A percentile compares a stretch with the other conserved stretches of the same genome.
Conservation (phyloP, 2,113 vertebrate species). For the Chrysochloris asiatica region DNA sequence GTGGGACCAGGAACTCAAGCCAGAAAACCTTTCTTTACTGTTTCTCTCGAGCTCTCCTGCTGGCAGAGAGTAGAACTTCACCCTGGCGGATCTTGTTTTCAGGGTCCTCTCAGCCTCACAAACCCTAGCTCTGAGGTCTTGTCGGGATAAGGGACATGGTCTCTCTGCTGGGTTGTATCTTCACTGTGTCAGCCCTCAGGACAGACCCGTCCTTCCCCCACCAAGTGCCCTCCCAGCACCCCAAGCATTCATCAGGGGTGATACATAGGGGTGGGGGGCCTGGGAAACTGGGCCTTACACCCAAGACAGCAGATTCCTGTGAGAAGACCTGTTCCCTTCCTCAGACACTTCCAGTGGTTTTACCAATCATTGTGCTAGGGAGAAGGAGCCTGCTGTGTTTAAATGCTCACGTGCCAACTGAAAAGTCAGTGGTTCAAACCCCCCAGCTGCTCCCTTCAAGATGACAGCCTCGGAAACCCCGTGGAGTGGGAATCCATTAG, state of each 20-base stretch:
- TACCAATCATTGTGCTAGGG: neutral
- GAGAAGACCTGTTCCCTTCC: neutral
- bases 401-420: neutral
- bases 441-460: neutral
- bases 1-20: no score
- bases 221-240: no score
- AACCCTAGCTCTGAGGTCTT: neutral
- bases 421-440: neutral
- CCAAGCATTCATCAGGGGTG: no score
- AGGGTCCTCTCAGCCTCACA: neutral
- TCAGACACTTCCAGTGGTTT: neutral
- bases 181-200: neutral
- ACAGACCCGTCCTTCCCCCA: no score
- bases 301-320: neutral
- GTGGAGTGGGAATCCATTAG: neutral
- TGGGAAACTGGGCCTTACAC: neutral
- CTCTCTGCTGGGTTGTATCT: neutral
- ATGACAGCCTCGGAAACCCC: neutral
- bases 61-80: neutral
- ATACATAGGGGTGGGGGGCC: no score
- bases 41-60: accelerated
- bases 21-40: neutral
- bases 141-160: neutral
- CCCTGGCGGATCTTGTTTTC: neutral
- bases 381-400: neutral